Evolutionary conservation across 1,140 invertebrate species (phyloP), one percentile per base, ranked within the genome.

Genomic region (Drosophila lacertosa): DNA sequence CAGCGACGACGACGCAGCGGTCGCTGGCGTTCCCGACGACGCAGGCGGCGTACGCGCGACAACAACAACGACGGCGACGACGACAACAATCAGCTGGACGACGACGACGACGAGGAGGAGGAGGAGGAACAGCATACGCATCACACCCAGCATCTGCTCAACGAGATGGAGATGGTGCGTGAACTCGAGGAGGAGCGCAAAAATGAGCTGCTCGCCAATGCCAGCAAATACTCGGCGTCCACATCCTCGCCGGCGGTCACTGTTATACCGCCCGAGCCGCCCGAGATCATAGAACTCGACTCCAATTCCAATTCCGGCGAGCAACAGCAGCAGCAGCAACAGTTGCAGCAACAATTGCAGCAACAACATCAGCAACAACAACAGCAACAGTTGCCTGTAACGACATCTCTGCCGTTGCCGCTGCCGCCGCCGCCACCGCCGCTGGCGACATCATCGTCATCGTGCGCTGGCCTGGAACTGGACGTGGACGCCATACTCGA

Each of bases 241-340:
- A 88, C 89, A 16, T 90, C 89, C 2, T 90, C 89, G 20, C 89
- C 89, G 26, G 89, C 89, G 2, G 89, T 90, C 0, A 79, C 81
- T 3, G 69, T 90, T 4, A 88, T 90, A 48, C 75, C 89, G 0
- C 74, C 89, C 18, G 89, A 90, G 20, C 89, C 89, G 5, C 86
- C 89, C 16, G 89, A 90, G 60, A 90, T 90, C 4, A 90, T 91
- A 9, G 89, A 91, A 67, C 64, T 91, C 18, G 89, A 91, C 64
- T 90, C 89, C 1, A 90, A 90, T 44, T 90, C 89, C 3, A 90
- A 90, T 55, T 89, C 88, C 0, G 88, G 66, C 2, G 74, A 71
- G 16, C 74, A 86, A 20, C 72, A 77, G 18, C 71, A 74, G 3
- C 63, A 58, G 16, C 67, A 70, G 7, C n/a, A n/a, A n/a, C 67